Percentiles rank a stretch among this genome's conserved stretches.
Conservation (phyloP, 2,113 vertebrate genomes). For the Gavia stellata region DNA sequence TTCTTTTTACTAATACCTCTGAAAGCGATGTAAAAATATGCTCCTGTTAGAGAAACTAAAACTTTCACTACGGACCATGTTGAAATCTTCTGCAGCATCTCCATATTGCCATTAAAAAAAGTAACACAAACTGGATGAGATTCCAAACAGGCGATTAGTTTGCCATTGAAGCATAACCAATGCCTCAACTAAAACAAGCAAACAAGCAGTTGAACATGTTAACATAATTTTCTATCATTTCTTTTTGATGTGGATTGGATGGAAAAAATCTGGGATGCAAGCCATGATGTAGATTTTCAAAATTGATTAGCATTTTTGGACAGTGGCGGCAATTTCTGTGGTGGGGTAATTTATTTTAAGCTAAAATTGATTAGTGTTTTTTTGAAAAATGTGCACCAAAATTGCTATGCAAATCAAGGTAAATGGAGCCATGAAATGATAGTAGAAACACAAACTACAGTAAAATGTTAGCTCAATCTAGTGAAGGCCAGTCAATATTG, state of each 20-base stretch:
- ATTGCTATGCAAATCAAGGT: constrained; percentile 48
- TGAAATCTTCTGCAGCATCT: not conserved
- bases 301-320: constrained; percentile 73
- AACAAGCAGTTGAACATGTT: constrained; percentile 68
- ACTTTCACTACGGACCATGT: not conserved
- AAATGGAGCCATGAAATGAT: not conserved
- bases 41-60: not conserved
- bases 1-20: not conserved
- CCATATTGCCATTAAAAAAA: constrained; percentile 15
- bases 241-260: constrained; percentile 70
- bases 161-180: constrained; percentile 70
- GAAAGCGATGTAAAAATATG: not conserved
- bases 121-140: constrained; percentile 32
- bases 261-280: constrained; percentile 69
- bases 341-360: constrained; percentile 54
- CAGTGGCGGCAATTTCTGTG: constrained; percentile 43
- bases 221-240: constrained; percentile 75
- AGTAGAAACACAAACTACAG: not conserved
- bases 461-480: not conserved
- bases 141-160: constrained; percentile 67
- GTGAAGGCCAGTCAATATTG: not conserved
- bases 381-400: not conserved
- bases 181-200: constrained; percentile 67
- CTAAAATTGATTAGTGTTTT: constrained; percentile 54
- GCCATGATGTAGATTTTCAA: constrained; percentile 72